phyloP scores from a whole-genome alignment of 2,797 vertebrate species.

The Petrocephalus schoutedeni region DNA sequence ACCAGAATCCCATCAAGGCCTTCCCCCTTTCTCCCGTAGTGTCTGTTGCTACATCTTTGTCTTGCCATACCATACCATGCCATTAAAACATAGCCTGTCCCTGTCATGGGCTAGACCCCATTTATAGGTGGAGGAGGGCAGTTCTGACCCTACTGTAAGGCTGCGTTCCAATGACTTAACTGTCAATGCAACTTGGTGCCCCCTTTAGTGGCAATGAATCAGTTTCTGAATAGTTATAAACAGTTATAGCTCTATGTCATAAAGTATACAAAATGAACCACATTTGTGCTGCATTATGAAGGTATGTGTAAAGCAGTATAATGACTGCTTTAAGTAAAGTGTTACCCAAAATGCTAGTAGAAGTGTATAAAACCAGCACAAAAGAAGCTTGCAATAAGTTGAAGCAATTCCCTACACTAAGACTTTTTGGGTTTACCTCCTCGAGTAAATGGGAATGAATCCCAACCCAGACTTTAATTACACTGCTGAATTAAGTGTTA shows the following conservation, averaged over 20 bases:
- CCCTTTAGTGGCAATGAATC: background rate
- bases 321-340: too few species aligned
- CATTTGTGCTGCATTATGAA: too few species aligned
- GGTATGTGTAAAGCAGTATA: too few species aligned
- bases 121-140: background rate
- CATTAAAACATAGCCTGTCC: background rate
- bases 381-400: background rate
- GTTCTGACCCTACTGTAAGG: background rate
- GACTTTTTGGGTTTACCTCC: slow-evolving; percentile 45
- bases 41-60: background rate
- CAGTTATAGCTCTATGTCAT: background rate
- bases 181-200: background rate
- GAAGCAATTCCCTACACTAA: background rate
- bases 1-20: background rate
- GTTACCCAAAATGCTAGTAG: background rate
- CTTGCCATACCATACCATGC: background rate
- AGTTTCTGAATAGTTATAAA: background rate
- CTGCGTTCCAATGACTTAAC: background rate
- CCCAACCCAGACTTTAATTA: slow-evolving; percentile 62
- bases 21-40: background rate
- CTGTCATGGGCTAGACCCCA: background rate
- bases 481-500: slow-evolving; percentile 65
- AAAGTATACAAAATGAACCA: background rate
- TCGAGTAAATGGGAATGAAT: slow-evolving; percentile 53
- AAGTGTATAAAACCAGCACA: background rate